Evolutionary conservation across 2,888 invertebrate species (phyloP).

Genomic region (Cantharis flavilabris): DNA sequence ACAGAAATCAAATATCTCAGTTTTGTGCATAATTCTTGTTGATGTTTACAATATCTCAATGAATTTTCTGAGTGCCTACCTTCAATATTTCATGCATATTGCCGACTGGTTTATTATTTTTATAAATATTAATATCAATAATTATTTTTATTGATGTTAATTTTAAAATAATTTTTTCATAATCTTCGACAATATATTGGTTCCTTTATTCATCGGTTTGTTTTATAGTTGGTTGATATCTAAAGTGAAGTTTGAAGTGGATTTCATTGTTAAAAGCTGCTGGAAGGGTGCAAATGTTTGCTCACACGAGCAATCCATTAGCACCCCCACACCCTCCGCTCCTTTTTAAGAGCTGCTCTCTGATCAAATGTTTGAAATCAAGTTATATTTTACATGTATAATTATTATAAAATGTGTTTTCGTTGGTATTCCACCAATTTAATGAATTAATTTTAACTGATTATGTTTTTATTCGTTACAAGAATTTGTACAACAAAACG

Average conservation of each 20-base stretch:
- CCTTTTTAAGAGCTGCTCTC: conserved; percentile 6
- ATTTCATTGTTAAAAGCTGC: conserved; percentile 28
- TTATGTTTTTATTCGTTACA: neutral
- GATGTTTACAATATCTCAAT: neutral
- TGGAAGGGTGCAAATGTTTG: conserved; percentile 33
- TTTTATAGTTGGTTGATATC: conserved; percentile 24
- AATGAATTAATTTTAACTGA: neutral
- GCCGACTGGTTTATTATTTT: too few relatives aligned
- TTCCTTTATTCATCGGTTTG: conserved; percentile 5
- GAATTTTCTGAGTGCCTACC: neutral
- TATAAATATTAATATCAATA: too few relatives aligned
- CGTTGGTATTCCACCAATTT: neutral
- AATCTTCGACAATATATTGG: neutral
- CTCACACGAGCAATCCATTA: conserved; percentile 38
- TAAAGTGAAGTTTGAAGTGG: conserved; percentile 29
- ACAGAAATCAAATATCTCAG: too few relatives aligned
- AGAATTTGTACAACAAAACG: neutral
- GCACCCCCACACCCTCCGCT: conserved; percentile 21
- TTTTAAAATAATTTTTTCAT: neutral
- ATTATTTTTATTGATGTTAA: neutral
- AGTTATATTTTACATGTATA: neutral
- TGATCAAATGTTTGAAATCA: conserved; percentile 1
- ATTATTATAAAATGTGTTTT: neutral
- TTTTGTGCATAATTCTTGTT: too few relatives aligned
- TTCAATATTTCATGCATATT: neutral